These are phyloP conservation scores for Isaurus tuberculatus DNA, from an alignment of 92 coral and sea anemone genomes.

Conservation along the genomic window DNA sequence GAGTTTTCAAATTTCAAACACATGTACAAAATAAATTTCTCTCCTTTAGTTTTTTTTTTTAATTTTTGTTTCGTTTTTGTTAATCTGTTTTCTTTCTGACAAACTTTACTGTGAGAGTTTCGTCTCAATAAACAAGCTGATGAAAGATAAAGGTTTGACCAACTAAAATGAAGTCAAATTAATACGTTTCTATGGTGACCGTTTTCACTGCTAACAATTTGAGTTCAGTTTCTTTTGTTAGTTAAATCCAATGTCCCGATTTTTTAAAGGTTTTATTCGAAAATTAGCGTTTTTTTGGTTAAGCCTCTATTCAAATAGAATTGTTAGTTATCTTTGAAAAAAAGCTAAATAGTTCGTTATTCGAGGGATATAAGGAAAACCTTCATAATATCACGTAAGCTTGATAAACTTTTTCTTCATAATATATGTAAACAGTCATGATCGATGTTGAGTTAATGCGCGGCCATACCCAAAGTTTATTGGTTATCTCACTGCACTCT, in stretches of 20 bases:
- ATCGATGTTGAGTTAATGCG: too few species aligned
- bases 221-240: neutral
- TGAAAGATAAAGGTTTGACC: neutral
- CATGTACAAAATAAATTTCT: too few species aligned
- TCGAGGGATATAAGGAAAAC: too few species aligned
- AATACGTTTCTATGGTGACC: slow-evolving; percentile 30
- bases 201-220: slow-evolving; percentile 25
- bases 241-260: slow-evolving; percentile 1
- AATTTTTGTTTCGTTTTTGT: neutral
- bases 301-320: too few species aligned
- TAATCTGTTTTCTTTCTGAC: neutral
- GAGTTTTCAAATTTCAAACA: too few species aligned
- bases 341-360: neutral
- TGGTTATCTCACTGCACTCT: too few species aligned
- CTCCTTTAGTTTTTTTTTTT: neutral
- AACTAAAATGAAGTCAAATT: neutral
- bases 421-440: too few species aligned
- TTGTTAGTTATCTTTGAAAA: neutral
- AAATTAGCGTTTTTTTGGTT: neutral
- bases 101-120: neutral
- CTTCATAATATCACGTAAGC: too few species aligned
- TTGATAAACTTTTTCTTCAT: too few species aligned
- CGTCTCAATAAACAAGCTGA: neutral
- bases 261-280: neutral
- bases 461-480: too few species aligned